Conservation (phyloP, 2,888 invertebrate genomes). For the Aporophyla lueneburgensis region DNA sequence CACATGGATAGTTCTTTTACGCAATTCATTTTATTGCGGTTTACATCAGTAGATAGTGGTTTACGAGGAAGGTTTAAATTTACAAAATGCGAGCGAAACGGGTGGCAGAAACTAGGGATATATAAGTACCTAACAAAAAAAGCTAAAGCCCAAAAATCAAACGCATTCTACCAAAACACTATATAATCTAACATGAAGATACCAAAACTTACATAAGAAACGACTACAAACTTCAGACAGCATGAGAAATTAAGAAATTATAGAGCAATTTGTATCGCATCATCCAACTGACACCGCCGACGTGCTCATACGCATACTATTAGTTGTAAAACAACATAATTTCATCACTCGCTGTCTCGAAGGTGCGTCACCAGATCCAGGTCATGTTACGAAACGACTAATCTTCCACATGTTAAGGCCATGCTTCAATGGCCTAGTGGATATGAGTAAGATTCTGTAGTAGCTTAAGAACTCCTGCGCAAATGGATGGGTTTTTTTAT, state of each 20-base stretch:
- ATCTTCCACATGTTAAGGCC: conserved; percentile 68
- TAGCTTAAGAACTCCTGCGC: conserved; percentile 30
- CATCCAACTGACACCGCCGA: conserved; percentile 55
- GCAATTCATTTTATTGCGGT: no score
- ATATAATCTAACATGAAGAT: conserved; percentile 12
- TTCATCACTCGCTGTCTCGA: conserved; percentile 66
- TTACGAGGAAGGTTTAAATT: no score
- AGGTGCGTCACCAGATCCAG: conserved; percentile 72
- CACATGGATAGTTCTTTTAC: no score
- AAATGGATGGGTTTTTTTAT: neutral
- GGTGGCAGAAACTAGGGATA: no score
- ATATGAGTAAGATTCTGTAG: conserved; percentile 44
- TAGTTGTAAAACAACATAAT: conserved; percentile 71
- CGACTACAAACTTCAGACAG: conserved; percentile 27
- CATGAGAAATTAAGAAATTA: conserved; percentile 62
- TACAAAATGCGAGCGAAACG: no score
- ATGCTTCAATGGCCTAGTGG: conserved; percentile 57
- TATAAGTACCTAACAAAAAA: neutral
- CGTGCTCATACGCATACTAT: conserved; percentile 59
- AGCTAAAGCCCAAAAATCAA: neutral
- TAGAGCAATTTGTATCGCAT: conserved; percentile 61
- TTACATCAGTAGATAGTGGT: no score
- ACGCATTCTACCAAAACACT: neutral
- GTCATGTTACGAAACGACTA: conserved; percentile 70
- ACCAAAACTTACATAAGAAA: conserved; percentile 37